These are phyloP conservation scores for Bubo scandiacus DNA, from an alignment of 2,113 vertebrate species.

Conservation along the genomic window DNA sequence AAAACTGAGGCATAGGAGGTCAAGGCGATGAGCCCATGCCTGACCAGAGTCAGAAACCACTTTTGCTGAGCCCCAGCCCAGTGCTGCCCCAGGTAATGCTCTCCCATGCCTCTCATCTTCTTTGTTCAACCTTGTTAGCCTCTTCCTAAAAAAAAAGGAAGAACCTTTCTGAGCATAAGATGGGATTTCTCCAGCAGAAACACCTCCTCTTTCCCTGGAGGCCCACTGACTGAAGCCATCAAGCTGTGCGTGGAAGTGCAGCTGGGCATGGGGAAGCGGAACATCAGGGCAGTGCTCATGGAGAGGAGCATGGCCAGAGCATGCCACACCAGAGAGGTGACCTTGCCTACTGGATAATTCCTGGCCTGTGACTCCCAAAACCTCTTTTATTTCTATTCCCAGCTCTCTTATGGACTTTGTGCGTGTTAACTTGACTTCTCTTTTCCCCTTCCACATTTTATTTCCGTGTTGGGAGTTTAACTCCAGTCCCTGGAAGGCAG, in stretches of 20 bases:
- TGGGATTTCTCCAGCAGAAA: not conserved
- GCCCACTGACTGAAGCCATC: not conserved
- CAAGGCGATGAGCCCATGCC: rapidly evolving
- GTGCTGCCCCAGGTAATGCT: rapidly evolving
- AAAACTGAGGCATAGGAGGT: not conserved
- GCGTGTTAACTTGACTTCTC: not conserved
- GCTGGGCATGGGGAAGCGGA: not conserved
- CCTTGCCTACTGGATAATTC: not conserved
- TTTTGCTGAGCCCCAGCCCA: not conserved
- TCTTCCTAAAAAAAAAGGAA: not conserved
- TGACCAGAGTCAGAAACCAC: not conserved
- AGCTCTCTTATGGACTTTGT: not conserved
- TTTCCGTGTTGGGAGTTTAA: not conserved
- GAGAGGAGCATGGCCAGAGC: not conserved
- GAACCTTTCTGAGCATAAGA: not conserved
- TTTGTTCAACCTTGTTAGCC: not conserved
- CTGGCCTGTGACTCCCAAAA: not conserved
- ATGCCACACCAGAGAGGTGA: not conserved
- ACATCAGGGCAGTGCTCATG: not conserved
- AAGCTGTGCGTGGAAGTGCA: not conserved
- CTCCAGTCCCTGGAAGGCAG: not conserved
- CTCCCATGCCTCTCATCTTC: rapidly evolving
- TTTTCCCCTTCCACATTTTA: not conserved
- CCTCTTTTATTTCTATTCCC: not conserved
- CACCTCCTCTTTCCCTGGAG: not conserved